A percentile compares a stretch with the other conserved stretches of the same genome.
Conservation (phyloP, 2,113 vertebrate genomes). For the Ammodytes marinus region DNA sequence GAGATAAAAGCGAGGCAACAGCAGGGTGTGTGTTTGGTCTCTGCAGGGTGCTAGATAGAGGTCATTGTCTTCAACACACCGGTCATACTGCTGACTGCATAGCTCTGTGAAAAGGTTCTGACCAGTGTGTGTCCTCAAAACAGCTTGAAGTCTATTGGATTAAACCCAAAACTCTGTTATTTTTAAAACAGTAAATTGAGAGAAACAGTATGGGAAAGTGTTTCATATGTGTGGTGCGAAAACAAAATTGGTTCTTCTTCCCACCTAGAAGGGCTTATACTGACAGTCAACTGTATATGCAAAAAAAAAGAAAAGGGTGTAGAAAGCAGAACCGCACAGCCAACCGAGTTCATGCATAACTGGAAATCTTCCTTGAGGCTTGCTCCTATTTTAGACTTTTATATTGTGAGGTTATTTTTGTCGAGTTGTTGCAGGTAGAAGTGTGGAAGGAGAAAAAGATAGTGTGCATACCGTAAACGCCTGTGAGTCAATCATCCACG, state of each 20-base stretch:
- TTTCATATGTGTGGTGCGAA: constrained; percentile 7
- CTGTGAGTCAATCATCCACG: background rate
- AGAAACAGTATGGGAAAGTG: constrained; percentile 17
- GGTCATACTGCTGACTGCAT: background rate
- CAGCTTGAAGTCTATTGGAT: constrained; percentile 1
- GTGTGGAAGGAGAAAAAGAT: background rate
- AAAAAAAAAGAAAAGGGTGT: constrained; percentile 17
- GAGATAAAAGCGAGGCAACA: background rate
- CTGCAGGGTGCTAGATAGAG: constrained; percentile 5
- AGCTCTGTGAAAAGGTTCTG: background rate
- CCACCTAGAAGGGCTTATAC: background rate
- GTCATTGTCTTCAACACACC: background rate
- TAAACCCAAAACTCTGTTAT: constrained; percentile 27
- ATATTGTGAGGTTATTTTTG: background rate
- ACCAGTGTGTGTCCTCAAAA: constrained; percentile 14
- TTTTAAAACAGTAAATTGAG: constrained; percentile 17
- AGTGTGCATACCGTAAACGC: background rate
- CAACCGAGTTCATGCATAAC: constrained; percentile 1
- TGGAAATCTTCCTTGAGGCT: constrained; percentile 1
- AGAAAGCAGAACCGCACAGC: background rate
- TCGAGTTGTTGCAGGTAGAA: background rate
- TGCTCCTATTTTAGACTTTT: background rate
- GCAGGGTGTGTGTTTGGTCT: background rate
- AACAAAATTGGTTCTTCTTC: constrained; percentile 45
- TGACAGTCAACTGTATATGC: background rate